Conservation (phyloP, 2,888 invertebrate genomes). For the Cryptops parisi region DNA sequence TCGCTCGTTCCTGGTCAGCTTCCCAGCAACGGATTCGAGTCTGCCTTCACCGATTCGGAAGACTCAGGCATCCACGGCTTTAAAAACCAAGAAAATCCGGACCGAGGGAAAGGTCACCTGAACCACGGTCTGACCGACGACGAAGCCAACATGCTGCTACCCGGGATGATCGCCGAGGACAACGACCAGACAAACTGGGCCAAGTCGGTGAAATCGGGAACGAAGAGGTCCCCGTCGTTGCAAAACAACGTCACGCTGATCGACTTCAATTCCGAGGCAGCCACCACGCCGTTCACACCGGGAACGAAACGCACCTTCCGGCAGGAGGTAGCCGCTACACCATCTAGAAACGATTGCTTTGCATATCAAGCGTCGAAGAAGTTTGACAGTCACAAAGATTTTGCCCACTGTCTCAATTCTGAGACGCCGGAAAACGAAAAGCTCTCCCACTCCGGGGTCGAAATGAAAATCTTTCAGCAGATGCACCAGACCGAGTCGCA, state of each 20-base stretch:
- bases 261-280: conserved; percentile 1
- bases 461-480: conserved; percentile 7
- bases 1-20: conserved; percentile 3
- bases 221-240: conserved; percentile 1
- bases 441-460: neutral
- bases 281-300: neutral
- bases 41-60: conserved; percentile 9
- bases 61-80: conserved; percentile 11
- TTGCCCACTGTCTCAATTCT: conserved; percentile 21
- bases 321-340: neutral
- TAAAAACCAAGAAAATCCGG: neutral
- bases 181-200: neutral
- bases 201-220: no score
- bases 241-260: conserved; percentile 7
- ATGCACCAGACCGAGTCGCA: neutral
- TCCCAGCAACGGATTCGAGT: conserved; percentile 1
- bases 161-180: conserved; percentile 7
- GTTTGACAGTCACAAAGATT: conserved; percentile 20
- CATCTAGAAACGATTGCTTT: neutral
- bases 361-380: neutral
- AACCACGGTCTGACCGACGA: neutral
- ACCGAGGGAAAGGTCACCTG: neutral
- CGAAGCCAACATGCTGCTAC: neutral
- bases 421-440: neutral
- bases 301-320: neutral